Evolutionary conservation across 2,113 vertebrate genomes (phyloP), one percentile per base, ranked within the genome.

Genomic region (Corythaeola cristata): DNA sequence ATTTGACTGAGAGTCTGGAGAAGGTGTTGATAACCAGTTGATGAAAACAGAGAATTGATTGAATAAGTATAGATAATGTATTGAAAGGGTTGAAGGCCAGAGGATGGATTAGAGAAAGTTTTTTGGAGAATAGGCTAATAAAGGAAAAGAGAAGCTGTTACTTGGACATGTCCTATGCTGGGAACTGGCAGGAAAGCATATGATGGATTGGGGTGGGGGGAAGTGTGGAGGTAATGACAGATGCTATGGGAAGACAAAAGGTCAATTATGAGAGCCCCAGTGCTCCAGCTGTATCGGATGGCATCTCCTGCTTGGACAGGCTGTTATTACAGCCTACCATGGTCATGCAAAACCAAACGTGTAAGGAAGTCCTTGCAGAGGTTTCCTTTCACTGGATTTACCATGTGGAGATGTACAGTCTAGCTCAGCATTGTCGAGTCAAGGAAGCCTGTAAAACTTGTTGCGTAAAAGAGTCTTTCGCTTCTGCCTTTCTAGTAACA

Each of bases 401-500:
- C 58, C 30, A 15, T 4, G 13, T 28, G 56, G 33, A 59, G 22
- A 75, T 71, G 26, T 26, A n/a, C 24, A 35, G 37, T 41, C 12
- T 77, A 69, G 30, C 13, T 52, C 32, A 8, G 7, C 39, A 37
- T 44, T 90, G 85, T 62, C 50, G 66, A 56, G 30, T 50, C 32
- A 92, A 92, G 41, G 30, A 85, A 82, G 28, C 39, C 78, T 83
- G 44, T 55, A 90, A 87, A 86, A 74, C 69, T 91, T 62, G 2
- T 85, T 81, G 81, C 67, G 33, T 80, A 30, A 67, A 75, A 90
- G 28, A 84, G 59, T 73, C 64, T 91, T 95, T 88, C 15, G 24
- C 76, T 92, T 76, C 63, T 94, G 63, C 78, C 53, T 96, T 93
- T 91, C 84, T 81, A 59, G 81, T 94, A 93, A 90, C 91, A 96